These are phyloP conservation scores for Nomada goodeniana DNA, from an alignment of 2,888 invertebrate genomes.

Conservation along the genomic window DNA sequence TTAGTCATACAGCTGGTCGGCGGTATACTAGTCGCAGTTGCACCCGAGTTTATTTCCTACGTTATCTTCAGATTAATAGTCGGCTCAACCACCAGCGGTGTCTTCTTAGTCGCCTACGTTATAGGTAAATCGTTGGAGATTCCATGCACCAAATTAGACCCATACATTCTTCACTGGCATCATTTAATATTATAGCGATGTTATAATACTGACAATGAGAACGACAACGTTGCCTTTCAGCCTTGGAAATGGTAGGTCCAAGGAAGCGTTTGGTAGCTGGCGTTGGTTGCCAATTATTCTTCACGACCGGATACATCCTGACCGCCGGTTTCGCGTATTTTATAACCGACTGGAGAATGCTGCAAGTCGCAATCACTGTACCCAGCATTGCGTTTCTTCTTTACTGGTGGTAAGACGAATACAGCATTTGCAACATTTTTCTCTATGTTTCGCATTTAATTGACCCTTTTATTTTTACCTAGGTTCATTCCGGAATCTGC, in stretches of 20 bases:
- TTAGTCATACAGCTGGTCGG: slow-evolving; percentile 89
- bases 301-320: slow-evolving; percentile 90
- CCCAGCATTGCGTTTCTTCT: slow-evolving; percentile 89
- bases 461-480: too few relatives aligned
- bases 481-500: slow-evolving; percentile 91
- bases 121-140: slow-evolving; percentile 86
- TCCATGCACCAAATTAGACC: neutral
- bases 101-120: slow-evolving; percentile 92
- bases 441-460: neutral
- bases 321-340: slow-evolving; percentile 89
- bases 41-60: slow-evolving; percentile 89
- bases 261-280: slow-evolving; percentile 89
- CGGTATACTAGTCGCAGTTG: slow-evolving; percentile 88
- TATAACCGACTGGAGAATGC: slow-evolving; percentile 88
- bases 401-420: slow-evolving; percentile 87
- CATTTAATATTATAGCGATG: slow-evolving; percentile 24
- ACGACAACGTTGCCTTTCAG: slow-evolving; percentile 78
- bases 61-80: slow-evolving; percentile 88
- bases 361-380: slow-evolving; percentile 89
- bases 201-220: slow-evolving; percentile 16
- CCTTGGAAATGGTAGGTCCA: slow-evolving; percentile 90
- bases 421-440: neutral
- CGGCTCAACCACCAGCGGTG: slow-evolving; percentile 91
- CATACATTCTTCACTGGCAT: slow-evolving; percentile 5
- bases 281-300: slow-evolving; percentile 90